phyloP scores from a whole-genome alignment of 2,113 vertebrate species.

The Myrmophylax atrothorax region DNA sequence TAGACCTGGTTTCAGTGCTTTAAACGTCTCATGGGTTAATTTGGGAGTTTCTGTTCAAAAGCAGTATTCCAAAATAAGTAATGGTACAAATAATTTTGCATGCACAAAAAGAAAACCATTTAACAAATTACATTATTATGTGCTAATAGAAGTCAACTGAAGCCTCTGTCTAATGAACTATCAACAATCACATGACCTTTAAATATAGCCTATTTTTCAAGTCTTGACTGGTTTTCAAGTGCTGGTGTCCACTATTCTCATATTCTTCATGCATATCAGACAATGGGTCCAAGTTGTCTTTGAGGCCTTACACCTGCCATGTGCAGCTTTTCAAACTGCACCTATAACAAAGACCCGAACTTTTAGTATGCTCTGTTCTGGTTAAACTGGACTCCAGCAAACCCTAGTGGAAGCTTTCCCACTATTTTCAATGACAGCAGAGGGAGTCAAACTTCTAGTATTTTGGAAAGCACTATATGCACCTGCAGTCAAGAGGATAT shows the following conservation, averaged over 20 bases:
- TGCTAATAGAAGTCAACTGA: not conserved
- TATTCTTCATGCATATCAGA: not conserved
- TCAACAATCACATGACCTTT: not conserved
- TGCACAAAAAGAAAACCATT: not conserved
- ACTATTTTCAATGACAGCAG: not conserved
- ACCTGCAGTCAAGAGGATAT: not conserved
- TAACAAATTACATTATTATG: not conserved
- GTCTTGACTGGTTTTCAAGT: not conserved
- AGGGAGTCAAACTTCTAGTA: not conserved
- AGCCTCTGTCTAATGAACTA: not conserved
- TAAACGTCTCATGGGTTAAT: conserved; percentile 87
- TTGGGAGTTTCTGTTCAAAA: conserved; percentile 79
- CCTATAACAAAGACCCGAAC: not conserved
- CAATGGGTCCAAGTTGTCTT: not conserved
- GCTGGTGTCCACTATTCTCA: not conserved
- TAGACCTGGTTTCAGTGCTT: conserved; percentile 89
- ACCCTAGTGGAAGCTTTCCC: not conserved
- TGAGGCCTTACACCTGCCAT: not conserved
- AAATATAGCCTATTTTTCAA: not conserved
- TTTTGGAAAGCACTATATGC: not conserved
- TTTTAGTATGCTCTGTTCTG: not conserved
- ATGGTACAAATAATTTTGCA: not conserved
- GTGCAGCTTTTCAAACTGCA: not conserved
- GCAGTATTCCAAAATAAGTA: conserved; percentile 11
- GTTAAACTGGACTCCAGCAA: not conserved